Conservation (phyloP, 2,797 vertebrate genomes). For the Fundulus diaphanus region DNA sequence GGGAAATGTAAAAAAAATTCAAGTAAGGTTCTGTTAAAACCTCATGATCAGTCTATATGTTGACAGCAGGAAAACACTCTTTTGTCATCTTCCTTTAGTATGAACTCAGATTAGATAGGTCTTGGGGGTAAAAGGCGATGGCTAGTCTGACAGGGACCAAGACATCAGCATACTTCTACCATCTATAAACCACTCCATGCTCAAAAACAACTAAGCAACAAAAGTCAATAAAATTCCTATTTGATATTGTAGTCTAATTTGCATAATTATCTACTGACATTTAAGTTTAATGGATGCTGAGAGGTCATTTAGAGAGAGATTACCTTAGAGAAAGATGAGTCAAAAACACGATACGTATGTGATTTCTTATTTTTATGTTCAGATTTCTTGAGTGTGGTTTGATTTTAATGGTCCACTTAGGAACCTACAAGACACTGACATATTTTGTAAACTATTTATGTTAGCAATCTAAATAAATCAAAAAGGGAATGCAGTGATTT, state of each 20-base stretch:
- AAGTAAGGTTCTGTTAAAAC: background rate
- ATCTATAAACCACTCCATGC: background rate
- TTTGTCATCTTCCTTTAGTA: background rate
- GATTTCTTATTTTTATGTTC: background rate
- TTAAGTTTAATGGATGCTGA: background rate
- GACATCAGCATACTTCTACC: background rate
- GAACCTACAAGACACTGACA: background rate
- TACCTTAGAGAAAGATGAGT: too few relatives aligned
- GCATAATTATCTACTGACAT: background rate
- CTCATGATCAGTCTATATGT: background rate
- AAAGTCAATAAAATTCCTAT: background rate
- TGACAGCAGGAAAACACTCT: background rate
- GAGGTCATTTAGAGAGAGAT: too few relatives aligned
- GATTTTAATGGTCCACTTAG: background rate
- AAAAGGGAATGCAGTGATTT: background rate
- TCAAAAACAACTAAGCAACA: too few relatives aligned
- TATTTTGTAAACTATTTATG: background rate
- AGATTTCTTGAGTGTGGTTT: background rate
- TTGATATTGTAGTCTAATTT: background rate
- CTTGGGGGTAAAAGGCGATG: background rate
- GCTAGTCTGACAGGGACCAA: background rate
- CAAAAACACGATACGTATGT: background rate
- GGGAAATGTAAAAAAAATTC: background rate
- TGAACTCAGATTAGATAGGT: background rate
- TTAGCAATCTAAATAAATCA: background rate